A percentile compares a stretch with the other conserved stretches of the same genome.
phyloP scores from a whole-genome alignment of 2,113 vertebrate species.

The Nothobranchius kuhntae region DNA sequence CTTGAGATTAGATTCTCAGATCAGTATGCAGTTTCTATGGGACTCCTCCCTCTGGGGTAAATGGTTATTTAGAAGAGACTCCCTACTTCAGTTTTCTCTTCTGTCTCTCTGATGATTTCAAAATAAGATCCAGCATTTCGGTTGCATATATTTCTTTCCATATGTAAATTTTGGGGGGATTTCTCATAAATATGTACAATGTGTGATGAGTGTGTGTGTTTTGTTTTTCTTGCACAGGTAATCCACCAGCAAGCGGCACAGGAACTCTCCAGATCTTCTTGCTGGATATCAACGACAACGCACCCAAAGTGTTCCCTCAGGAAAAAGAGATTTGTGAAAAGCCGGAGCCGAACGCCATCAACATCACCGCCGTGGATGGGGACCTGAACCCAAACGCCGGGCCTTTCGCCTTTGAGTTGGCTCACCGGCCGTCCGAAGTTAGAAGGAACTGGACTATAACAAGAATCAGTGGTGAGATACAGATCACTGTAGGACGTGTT shows the following conservation, averaged over 20 bases:
- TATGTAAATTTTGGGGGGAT: conserved; percentile 20
- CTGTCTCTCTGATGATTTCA: conserved; percentile 21
- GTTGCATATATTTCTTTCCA: conserved; percentile 15
- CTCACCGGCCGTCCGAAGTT: conserved; percentile 83
- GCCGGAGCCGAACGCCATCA: conserved; percentile 91
- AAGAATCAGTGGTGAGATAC: conserved; percentile 86
- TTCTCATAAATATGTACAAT: conserved; percentile 27
- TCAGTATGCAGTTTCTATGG: conserved; percentile 61
- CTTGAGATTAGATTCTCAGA: conserved; percentile 61
- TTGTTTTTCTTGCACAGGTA: conserved; percentile 74
- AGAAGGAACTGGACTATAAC: conserved; percentile 96
- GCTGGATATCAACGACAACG: conserved; percentile 96
- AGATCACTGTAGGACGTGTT: not conserved
- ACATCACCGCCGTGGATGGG: conserved; percentile 93
- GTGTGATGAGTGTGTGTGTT: conserved; percentile 20
- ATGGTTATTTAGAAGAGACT: conserved; percentile 47
- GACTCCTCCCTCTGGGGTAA: conserved; percentile 43
- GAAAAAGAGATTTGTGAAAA: conserved; percentile 93
- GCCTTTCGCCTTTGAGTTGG: conserved; percentile 93
- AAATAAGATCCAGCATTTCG: conserved; percentile 32
- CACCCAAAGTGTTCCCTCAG: conserved; percentile 90
- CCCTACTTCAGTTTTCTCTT: conserved; percentile 27
- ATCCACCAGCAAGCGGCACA: conserved; percentile 90
- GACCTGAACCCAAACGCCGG: conserved; percentile 96
- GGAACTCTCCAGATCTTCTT: conserved; percentile 93